phyloP scores from a whole-genome alignment of 2,888 invertebrate genomes.

The Octodonta nipae region DNA sequence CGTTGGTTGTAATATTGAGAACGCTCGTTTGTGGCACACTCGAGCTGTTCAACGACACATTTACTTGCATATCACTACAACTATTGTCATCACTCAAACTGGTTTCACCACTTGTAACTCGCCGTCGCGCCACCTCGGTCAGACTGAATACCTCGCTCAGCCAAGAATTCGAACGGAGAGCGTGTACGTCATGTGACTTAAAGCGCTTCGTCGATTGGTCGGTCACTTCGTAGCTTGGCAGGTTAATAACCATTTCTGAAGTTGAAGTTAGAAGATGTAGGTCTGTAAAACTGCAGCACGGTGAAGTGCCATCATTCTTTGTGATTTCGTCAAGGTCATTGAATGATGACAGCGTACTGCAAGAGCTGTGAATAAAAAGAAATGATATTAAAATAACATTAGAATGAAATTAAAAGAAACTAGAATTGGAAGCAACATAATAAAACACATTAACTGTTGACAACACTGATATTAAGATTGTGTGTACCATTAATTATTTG shows the following conservation, averaged over 20 bases:
- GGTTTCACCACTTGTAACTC: too few species aligned
- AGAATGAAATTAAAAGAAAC: too few species aligned
- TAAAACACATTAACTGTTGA: too few species aligned
- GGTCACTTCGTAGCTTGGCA: constrained; percentile 14
- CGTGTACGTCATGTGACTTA: constrained; percentile 24
- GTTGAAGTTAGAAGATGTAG: constrained; percentile 26
- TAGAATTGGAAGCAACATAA: too few species aligned
- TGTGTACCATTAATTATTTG: too few species aligned
- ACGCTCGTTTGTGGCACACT: constrained; percentile 8
- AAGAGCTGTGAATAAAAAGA: constrained; percentile 22
- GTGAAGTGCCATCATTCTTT: constrained; percentile 28
- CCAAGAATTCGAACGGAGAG: constrained; percentile 21
- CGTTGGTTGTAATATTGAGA: constrained; percentile 10
- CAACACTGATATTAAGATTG: too few species aligned
- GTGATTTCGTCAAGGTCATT: constrained; percentile 28
- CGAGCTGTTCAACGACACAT: too few species aligned
- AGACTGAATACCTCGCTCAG: constrained; percentile 13
- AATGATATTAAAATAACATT: too few species aligned
- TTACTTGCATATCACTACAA: constrained; percentile 21
- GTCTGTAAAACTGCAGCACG: constrained; percentile 27
- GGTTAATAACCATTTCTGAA: constrained; percentile 33
- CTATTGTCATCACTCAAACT: constrained; percentile 14
- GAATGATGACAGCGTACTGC: constrained; percentile 20
- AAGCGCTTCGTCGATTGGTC: constrained; percentile 20
- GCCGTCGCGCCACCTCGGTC: constrained; percentile 1